A percentile compares a stretch with the other conserved stretches of the same genome.
Evolutionary conservation across 2,113 vertebrate species (phyloP).

Genomic region (Prionailurus viverrinus): DNA sequence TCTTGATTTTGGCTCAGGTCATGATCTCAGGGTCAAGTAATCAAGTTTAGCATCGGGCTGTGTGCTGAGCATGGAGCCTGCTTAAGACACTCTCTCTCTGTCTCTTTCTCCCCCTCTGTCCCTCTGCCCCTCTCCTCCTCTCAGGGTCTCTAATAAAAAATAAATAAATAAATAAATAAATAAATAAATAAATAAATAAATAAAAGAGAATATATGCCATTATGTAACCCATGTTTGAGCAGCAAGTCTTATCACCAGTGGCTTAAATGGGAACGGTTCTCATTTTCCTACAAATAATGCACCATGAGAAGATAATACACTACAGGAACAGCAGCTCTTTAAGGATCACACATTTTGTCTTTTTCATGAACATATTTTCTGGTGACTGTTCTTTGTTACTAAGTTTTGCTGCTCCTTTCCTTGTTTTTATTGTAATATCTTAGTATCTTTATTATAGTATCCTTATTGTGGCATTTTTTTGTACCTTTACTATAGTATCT

Average conservation of each 20-base stretch:
- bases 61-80: no score
- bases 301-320: neutral
- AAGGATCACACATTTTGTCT: neutral
- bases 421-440: neutral
- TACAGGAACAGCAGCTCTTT: neutral
- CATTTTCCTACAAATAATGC: neutral
- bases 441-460: neutral
- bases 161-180: no score
- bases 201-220: neutral
- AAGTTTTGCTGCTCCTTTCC: neutral
- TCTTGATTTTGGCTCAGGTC: no score
- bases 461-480: neutral
- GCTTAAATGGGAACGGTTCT: neutral
- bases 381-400: neutral
- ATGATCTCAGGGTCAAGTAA: no score
- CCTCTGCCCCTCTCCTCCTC: no score
- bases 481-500: neutral
- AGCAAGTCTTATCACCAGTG: neutral
- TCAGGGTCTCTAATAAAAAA: no score
- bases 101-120: no score
- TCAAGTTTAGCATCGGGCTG: no score
- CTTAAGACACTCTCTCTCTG: no score
- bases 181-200: no score
- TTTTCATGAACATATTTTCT: neutral
- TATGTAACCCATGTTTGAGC: neutral